Evolutionary conservation across 1,140 invertebrate species (phyloP), one percentile per base, ranked within the genome.

Genomic region (Zaprionus inermis): DNA sequence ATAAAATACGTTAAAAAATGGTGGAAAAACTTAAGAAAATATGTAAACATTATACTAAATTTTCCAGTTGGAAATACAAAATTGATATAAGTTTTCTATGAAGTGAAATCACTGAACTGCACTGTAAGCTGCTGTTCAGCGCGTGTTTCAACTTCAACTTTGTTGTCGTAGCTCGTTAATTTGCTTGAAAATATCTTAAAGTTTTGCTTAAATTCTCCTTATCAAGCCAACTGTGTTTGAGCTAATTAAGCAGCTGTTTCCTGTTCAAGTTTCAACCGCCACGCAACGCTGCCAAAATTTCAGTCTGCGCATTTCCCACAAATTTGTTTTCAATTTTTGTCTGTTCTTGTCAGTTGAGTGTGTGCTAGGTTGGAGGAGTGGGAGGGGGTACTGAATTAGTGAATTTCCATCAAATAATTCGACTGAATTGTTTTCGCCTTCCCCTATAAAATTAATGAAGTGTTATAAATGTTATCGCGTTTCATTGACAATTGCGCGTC

Each of bases 401-500:
- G 18, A 18, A 49, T 49, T 18, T 18, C 22, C 44, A 49, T 49
- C 20, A 18, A 49, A 49, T 49, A 49, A 20, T 49, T 49, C 44
- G 44, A 49, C 10, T 49, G 44, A 49, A 16, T 38, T n/a, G 12
- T 52, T 72, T 65, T 34, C 5, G 12, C 18, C 14, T 34, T 55
- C 22, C 49, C 16, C 44, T 22, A 63, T 32, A 28, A 75, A 58
- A 28, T 71, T 41, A 71, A 71, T 65, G 66, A 65, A 64, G 59
- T 54, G 72, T 75, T 63, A 64, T 56, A 71, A 70, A 71, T 75
- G 41, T 67, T 51, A 63, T 41, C 49, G 46, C 30, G 34, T 71
- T 71, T 52, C 44, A 54, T 68, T 51, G 54, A 55, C 41, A 57
- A 74, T 51, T 57, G 58, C 32, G 5, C 18, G 22, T 44, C 24